Evolutionary conservation across 2,113 vertebrate genomes (phyloP).

Genomic region (Corvus cornix): DNA sequence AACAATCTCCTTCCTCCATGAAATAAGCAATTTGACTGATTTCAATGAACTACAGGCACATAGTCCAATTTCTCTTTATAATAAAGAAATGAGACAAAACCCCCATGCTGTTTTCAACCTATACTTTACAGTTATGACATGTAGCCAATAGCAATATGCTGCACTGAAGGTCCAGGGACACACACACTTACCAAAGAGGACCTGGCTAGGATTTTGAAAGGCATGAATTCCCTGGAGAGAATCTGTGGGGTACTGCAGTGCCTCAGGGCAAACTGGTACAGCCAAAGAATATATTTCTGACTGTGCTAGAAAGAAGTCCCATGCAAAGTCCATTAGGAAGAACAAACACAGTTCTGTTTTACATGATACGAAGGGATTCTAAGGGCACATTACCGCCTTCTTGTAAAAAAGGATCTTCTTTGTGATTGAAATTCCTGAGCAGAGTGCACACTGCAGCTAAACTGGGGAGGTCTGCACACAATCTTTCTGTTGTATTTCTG

Average conservation of each 20-base stretch:
- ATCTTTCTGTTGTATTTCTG: conserved; percentile 27
- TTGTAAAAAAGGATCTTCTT: conserved; percentile 55
- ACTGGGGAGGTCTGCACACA: conserved; percentile 30
- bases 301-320: conserved; percentile 32
- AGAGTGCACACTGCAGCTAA: conserved; percentile 22
- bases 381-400: conserved; percentile 1
- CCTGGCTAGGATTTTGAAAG: background rate
- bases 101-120: background rate
- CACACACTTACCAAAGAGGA: background rate
- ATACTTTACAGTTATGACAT: background rate
- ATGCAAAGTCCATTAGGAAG: conserved; percentile 39
- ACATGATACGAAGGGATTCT: background rate
- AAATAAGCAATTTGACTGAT: background rate
- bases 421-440: conserved; percentile 43
- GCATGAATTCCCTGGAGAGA: background rate
- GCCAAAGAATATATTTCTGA: conserved; percentile 54
- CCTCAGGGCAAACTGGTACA: conserved; percentile 10
- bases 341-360: conserved; percentile 59
- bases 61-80: background rate
- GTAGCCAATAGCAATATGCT: background rate
- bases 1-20: background rate
- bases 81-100: background rate
- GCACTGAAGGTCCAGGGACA: background rate
- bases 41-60: background rate
- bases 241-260: background rate